Conservation (phyloP, 2,797 vertebrate species). For the Bradypodion ventrale region DNA sequence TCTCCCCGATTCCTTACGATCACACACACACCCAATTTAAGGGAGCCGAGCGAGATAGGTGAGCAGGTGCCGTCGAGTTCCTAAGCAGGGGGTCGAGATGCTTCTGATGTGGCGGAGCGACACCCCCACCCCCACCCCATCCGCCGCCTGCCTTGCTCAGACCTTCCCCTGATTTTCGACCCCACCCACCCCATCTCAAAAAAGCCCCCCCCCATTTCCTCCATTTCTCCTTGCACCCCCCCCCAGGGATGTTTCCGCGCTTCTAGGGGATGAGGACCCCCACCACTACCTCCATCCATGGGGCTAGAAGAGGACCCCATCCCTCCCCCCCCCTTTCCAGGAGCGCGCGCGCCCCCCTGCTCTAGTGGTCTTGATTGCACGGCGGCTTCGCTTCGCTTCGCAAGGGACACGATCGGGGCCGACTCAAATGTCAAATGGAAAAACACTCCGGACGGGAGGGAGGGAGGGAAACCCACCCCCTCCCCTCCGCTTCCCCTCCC, state of each 20-base stretch:
- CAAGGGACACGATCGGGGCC: background rate
- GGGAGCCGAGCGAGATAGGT: background rate
- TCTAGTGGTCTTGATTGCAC: background rate
- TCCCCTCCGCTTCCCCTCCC: background rate
- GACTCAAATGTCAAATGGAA: constrained; percentile 30
- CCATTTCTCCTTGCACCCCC: no score
- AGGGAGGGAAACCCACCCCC: background rate
- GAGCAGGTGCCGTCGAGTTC: constrained; percentile 2
- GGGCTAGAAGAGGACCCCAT: no score
- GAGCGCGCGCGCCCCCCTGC: background rate
- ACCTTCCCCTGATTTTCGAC: background rate
- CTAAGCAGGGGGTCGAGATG: background rate
- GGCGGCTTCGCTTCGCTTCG: background rate
- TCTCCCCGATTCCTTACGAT: background rate
- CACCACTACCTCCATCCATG: no score
- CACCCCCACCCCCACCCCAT: background rate
- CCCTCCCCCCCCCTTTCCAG: background rate
- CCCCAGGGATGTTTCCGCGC: background rate
- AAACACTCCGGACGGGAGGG: background rate
- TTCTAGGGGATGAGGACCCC: no score
- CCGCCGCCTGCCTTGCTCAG: background rate
- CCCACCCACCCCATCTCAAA: background rate
- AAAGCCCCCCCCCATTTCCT: background rate
- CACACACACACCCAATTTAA: background rate
- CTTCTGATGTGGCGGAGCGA: background rate